These are phyloP conservation scores for Pseudachorutes palmiensis DNA, from an alignment of 1,140 invertebrate species.

Conservation along the genomic window DNA sequence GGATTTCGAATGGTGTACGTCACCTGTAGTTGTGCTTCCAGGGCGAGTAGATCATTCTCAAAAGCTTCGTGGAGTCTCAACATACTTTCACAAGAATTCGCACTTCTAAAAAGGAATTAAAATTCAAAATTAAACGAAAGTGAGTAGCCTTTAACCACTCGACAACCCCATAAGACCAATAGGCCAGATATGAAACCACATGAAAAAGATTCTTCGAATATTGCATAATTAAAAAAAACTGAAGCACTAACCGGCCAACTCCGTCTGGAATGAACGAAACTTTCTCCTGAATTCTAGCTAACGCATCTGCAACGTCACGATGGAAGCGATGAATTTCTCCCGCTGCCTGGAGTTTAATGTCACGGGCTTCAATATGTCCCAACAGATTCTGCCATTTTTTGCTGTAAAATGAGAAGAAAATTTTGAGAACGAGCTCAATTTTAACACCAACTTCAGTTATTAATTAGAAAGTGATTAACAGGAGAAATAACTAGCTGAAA, in stretches of 20 bases:
- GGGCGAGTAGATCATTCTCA: slow-evolving; percentile 86
- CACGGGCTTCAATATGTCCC: slow-evolving; percentile 73
- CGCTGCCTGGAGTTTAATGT: slow-evolving; percentile 77
- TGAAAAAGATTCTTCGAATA: too few species aligned
- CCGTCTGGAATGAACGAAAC: slow-evolving; percentile 72
- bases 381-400: slow-evolving; percentile 80
- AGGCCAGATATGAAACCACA: too few species aligned
- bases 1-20: too few species aligned
- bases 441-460: too few species aligned
- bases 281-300: slow-evolving; percentile 83
- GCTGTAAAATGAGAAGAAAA: slow-evolving; percentile 43
- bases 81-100: slow-evolving; percentile 74
- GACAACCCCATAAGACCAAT: too few species aligned
- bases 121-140: too few species aligned
- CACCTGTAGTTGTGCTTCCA: slow-evolving; percentile 81
- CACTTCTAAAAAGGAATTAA: too few species aligned
- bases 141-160: too few species aligned
- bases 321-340: slow-evolving; percentile 95
- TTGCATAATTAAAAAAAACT: too few species aligned
- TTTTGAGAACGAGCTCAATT: too few species aligned
- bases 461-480: slow-evolving; percentile 5
- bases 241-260: too few species aligned
- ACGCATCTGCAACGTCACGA: slow-evolving; percentile 85
- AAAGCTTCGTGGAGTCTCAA: slow-evolving; percentile 84
- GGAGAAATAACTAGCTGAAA: slow-evolving; percentile 9